Evolutionary conservation across 2,888 invertebrate genomes (phyloP).

Genomic region (Azorinus chamasolen): DNA sequence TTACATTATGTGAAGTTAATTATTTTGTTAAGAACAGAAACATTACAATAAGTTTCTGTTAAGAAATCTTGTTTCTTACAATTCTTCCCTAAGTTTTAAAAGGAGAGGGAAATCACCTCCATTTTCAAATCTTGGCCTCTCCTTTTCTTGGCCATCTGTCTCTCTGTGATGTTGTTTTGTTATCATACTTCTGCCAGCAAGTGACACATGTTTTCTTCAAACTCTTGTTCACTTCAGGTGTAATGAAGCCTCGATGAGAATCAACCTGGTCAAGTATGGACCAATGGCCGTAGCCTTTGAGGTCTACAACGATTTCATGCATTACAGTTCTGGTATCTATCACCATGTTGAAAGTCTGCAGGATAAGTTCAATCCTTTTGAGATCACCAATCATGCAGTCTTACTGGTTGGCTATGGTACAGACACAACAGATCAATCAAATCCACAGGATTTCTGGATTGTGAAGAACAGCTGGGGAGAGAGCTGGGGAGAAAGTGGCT

Average conservation of each 20-base stretch:
- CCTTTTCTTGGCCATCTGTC: too few species aligned
- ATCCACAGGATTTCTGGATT: slow-evolving; percentile 85
- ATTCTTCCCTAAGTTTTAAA: too few species aligned
- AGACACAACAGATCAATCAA: slow-evolving; percentile 72
- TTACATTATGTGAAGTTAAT: too few species aligned
- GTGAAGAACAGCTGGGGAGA: slow-evolving; percentile 86
- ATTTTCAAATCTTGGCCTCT: too few species aligned
- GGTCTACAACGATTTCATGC: slow-evolving; percentile 86
- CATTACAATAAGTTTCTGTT: too few species aligned
- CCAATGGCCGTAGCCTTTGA: slow-evolving; percentile 87
- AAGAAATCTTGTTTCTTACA: too few species aligned
- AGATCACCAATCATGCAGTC: slow-evolving; percentile 87
- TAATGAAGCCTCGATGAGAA: slow-evolving; percentile 87
- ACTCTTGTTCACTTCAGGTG: slow-evolving; percentile 83
- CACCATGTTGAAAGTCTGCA: slow-evolving; percentile 84
- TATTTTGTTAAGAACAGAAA: too few species aligned
- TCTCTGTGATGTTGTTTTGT: too few species aligned
- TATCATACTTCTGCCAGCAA: too few species aligned
- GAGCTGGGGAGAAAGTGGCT: slow-evolving; percentile 85
- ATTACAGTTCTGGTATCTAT: slow-evolving; percentile 87
- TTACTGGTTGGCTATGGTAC: slow-evolving; percentile 87
- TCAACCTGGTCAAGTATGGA: slow-evolving; percentile 86
- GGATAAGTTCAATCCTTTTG: slow-evolving; percentile 86
- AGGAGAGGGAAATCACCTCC: too few species aligned
- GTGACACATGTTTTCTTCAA: too few species aligned